phyloP scores from a whole-genome alignment of 1,140 invertebrate genomes.

The Hylyphantes graminicola region DNA sequence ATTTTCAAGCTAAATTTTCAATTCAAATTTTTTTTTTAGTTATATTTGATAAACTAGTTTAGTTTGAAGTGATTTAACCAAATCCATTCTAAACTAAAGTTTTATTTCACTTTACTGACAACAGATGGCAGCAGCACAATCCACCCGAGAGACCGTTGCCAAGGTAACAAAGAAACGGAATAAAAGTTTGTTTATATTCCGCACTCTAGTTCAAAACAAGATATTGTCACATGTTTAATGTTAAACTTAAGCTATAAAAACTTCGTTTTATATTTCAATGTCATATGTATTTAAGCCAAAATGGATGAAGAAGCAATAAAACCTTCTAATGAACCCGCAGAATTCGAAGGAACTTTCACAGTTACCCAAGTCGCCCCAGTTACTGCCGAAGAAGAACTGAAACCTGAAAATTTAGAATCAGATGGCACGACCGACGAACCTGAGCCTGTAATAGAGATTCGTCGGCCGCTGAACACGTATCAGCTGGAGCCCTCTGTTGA shows the following conservation, averaged over 20 bases:
- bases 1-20: too few species aligned
- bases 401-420: background rate
- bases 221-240: too few species aligned
- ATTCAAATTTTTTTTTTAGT: too few species aligned
- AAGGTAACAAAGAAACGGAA: background rate
- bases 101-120: too few species aligned
- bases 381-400: slow-evolving; percentile 18
- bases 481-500: slow-evolving; percentile 1
- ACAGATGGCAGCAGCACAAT: slow-evolving; percentile 4
- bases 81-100: too few species aligned
- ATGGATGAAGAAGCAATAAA: too few species aligned
- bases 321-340: background rate
- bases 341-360: slow-evolving; percentile 13
- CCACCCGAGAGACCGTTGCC: background rate
- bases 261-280: too few species aligned
- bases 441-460: background rate
- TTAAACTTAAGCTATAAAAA: too few species aligned
- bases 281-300: too few species aligned
- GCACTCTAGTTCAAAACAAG: too few species aligned
- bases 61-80: too few species aligned
- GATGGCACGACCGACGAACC: background rate
- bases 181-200: background rate
- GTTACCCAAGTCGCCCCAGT: slow-evolving; percentile 29
- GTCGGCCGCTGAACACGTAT: slow-evolving; percentile 4
- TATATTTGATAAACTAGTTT: too few species aligned